Evolutionary conservation across 2,113 vertebrate species (phyloP).

Genomic region (Grus americana): DNA sequence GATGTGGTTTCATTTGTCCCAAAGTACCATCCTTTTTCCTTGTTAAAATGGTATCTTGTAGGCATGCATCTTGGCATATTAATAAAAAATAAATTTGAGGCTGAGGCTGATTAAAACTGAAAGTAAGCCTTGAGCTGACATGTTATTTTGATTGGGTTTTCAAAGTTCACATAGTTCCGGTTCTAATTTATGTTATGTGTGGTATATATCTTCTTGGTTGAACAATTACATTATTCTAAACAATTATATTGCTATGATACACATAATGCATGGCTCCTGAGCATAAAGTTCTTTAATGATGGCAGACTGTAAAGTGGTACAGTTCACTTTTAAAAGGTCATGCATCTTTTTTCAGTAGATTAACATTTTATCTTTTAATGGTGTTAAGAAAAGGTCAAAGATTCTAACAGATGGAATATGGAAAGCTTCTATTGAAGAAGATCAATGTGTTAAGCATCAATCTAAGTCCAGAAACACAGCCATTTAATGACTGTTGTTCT

Average conservation of each 20-base stretch:
- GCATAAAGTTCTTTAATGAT: conserved; percentile 61
- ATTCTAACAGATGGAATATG: conserved; percentile 78
- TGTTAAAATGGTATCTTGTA: neutral
- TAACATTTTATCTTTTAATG: conserved; percentile 86
- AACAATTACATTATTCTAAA: conserved; percentile 63
- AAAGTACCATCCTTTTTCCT: neutral
- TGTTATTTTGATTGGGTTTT: conserved; percentile 32
- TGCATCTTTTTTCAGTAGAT: conserved; percentile 84
- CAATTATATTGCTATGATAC: conserved; percentile 60
- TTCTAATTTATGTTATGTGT: conserved; percentile 26
- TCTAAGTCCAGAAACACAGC: conserved; percentile 63
- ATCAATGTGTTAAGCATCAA: conserved; percentile 70
- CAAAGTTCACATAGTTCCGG: conserved; percentile 29
- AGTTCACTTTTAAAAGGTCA: conserved; percentile 86
- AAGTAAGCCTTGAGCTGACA: neutral
- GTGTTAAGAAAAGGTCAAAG: conserved; percentile 80
- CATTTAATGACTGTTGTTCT: conserved; percentile 56
- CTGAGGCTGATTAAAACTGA: conserved; percentile 37
- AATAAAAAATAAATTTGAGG: conserved; percentile 23
- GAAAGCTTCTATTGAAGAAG: conserved; percentile 73
- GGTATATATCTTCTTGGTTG: conserved; percentile 14
- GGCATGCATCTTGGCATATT: neutral
- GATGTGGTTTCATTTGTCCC: neutral
- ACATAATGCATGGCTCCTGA: conserved; percentile 52
- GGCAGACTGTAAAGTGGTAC: conserved; percentile 41